Evolutionary conservation across 2,797 vertebrate genomes (phyloP), one percentile per base, ranked within the genome.

Genomic region (Betta splendens): DNA sequence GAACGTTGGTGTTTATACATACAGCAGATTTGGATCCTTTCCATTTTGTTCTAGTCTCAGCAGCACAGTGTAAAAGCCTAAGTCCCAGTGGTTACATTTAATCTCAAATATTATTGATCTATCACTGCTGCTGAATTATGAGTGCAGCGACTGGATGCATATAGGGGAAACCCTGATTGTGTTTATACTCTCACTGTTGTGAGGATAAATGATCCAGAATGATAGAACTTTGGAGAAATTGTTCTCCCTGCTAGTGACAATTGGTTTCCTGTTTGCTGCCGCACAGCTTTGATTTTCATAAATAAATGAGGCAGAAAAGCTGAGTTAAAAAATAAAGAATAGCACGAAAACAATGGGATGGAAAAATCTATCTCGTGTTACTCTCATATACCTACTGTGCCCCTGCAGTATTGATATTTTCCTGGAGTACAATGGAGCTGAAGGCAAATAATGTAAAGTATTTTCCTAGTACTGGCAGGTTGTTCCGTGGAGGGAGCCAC

Each of bases 181-280:
- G 79, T 82, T 75, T 78, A 56, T 79, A 53, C 58, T 64, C 55
- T 64, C 40, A 54, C 42, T 61, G 58, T 46, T 38, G 49, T 17
- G 2, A 51, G 59, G 55, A 76, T 79, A 70, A 69, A 77, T 62
- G 40, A 72, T 57, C 73, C 64, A 70, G 51, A 45, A 54, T 12
- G 11, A 22, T 36, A 38, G 3, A 18, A 18, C 22, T 45, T 22
- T 48, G 11, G 16, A 18, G 36, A 59, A 51, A 31, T 16, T 29
- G 12, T 8, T 15, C 7, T 32, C 13, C 9, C 13, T 33, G 11
- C 5, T 29, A 13, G 26, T 22, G 49, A 69, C 37, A 18, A 21
- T 39, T 18, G 2, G 10, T 22, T n/a, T 36, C 18, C 8, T 18
- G 29, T 17, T n/a, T 17, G n/a, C 22, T 47, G 15, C 42, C 50